A percentile compares a stretch with the other conserved stretches of the same genome.
phyloP scores from a whole-genome alignment of 2,888 invertebrate species.

The Cylloceria caligata region DNA sequence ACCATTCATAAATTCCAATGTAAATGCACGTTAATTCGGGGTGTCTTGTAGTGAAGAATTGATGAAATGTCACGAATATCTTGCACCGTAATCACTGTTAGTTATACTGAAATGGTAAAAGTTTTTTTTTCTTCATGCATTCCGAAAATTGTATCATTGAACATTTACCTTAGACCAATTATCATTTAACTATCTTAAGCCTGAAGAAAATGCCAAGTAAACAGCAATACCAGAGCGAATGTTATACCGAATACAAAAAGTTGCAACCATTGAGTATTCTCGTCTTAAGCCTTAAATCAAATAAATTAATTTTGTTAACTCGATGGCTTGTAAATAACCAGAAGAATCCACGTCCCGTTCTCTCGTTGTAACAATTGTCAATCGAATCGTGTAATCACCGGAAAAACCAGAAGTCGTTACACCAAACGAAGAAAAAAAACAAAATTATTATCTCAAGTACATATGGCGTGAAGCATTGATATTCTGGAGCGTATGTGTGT shows the following conservation, averaged over 20 bases:
- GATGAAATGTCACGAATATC: too few species aligned
- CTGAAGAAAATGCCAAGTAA: too few species aligned
- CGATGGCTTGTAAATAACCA: constrained; percentile 27
- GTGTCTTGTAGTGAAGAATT: too few species aligned
- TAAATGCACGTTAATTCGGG: too few species aligned
- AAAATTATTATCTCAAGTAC: constrained; percentile 13
- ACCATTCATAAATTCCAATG: too few species aligned
- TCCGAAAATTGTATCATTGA: too few species aligned
- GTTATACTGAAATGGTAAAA: too few species aligned
- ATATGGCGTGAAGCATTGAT: constrained; percentile 15
- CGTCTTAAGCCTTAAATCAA: neutral
- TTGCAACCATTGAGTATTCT: neutral
- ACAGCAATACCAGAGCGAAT: too few species aligned
- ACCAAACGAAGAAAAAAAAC: neutral
- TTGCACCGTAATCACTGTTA: too few species aligned
- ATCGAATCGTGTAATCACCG: constrained; percentile 39
- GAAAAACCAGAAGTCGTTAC: constrained; percentile 49
- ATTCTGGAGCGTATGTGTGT: constrained; percentile 16
- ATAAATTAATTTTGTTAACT: constrained; percentile 25
- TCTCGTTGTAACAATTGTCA: constrained; percentile 51
- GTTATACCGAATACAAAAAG: neutral
- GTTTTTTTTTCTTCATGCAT: too few species aligned
- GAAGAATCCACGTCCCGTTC: constrained; percentile 31
- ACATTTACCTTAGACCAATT: too few species aligned
- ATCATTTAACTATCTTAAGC: too few species aligned